phyloP scores from a whole-genome alignment of 2,888 invertebrate genomes.

The Plebejus anna region DNA sequence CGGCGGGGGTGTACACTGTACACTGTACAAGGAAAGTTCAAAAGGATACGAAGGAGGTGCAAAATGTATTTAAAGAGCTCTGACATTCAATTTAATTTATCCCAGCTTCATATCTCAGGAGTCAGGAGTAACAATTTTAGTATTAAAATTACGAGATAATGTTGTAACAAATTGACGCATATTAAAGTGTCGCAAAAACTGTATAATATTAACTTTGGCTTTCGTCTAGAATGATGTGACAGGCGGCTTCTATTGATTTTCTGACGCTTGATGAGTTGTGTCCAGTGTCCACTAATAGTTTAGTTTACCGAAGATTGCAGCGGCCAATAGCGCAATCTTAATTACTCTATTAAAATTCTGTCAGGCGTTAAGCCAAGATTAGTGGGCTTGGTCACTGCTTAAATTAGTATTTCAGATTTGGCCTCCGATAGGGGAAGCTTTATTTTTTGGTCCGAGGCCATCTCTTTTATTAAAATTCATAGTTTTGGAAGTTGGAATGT shows the following conservation, averaged over 20 bases:
- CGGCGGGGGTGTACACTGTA: background rate
- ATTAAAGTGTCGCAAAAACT: background rate
- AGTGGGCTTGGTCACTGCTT: background rate
- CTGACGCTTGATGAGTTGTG: background rate
- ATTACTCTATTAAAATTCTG: slow-evolving; percentile 9
- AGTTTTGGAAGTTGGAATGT: background rate
- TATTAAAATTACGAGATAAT: background rate
- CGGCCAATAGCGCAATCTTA: slow-evolving; percentile 13
- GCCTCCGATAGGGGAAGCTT: background rate
- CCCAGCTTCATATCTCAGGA: background rate
- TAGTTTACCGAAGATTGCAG: background rate
- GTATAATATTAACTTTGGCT: background rate
- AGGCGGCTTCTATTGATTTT: slow-evolving; percentile 2
- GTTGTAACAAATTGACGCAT: background rate
- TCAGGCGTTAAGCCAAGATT: background rate
- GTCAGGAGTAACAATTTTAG: background rate
- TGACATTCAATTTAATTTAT: slow-evolving; percentile 15
- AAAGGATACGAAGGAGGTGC: slow-evolving; percentile 4
- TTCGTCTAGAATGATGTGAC: background rate
- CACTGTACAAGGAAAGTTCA: background rate
- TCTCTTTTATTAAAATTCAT: background rate
- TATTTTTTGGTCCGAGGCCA: background rate
- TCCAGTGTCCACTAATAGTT: background rate
- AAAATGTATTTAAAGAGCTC: background rate
- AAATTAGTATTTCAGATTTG: slow-evolving; percentile 2